Evolutionary conservation across 37 sponge, comb jelly and placozoan species (phyloP).

Genomic region (Cliona cf. orientalis): DNA sequence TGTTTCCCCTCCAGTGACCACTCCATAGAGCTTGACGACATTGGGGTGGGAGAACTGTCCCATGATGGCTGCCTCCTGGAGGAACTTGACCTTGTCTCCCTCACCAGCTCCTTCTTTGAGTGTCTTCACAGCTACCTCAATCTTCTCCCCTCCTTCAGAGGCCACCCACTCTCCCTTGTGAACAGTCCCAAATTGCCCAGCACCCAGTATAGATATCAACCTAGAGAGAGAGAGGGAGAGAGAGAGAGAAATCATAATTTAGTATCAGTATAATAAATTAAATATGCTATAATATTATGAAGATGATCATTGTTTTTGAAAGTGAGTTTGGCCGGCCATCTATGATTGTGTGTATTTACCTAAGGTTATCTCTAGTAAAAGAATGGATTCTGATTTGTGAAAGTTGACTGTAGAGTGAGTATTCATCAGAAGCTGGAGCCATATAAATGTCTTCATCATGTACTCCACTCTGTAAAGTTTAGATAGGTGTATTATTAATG

Average conservation of each 20-base stretch:
- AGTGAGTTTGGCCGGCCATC: too few relatives aligned
- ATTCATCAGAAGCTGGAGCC: neutral
- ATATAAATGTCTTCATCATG: neutral
- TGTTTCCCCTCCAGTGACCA: neutral
- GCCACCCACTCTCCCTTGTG: slow-evolving; percentile 20
- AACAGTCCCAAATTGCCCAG: slow-evolving; percentile 64
- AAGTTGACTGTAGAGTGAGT: neutral
- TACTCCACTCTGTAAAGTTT: too few relatives aligned
- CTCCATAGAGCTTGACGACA: too few relatives aligned
- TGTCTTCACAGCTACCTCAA: too few relatives aligned
- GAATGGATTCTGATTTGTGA: neutral
- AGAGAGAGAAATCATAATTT: neutral
- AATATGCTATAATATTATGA: too few relatives aligned
- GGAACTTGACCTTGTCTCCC: too few relatives aligned
- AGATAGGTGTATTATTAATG: neutral
- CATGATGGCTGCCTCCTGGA: too few relatives aligned
- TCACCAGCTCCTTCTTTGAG: too few relatives aligned
- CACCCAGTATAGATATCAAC: slow-evolving; percentile 6
- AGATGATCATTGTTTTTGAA: too few relatives aligned
- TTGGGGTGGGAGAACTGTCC: too few relatives aligned
- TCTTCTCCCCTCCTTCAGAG: too few relatives aligned
- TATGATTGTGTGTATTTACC: neutral
- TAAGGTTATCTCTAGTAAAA: neutral
- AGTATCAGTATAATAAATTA: neutral
- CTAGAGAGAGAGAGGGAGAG: neutral